Percentiles rank a stretch among this genome's conserved stretches.
Evolutionary conservation across 2,797 vertebrate species (phyloP).

Genomic region (Oreochromis mossambicus): DNA sequence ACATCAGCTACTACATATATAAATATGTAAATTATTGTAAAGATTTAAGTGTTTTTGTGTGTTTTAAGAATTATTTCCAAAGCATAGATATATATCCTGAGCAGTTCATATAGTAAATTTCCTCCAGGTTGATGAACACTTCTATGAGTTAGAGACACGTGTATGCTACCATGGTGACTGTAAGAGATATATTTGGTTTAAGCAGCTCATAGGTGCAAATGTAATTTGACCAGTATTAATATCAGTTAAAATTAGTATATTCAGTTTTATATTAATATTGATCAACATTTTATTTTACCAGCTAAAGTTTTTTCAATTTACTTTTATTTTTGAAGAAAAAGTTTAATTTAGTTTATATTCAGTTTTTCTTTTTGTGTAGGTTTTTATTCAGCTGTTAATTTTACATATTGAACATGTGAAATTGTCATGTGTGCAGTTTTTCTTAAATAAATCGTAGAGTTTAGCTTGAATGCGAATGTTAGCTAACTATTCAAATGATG

Average conservation of each 20-base stretch:
- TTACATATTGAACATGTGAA: background rate
- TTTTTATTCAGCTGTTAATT: background rate
- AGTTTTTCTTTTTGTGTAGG: background rate
- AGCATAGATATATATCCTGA: background rate
- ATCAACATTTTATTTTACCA: background rate
- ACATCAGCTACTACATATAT: background rate
- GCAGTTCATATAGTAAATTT: background rate
- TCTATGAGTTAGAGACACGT: fast-evolving
- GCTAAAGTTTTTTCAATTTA: background rate
- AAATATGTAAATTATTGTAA: background rate
- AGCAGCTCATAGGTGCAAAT: background rate
- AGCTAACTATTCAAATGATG: background rate
- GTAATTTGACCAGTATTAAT: background rate
- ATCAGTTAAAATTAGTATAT: background rate
- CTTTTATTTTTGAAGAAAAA: background rate
- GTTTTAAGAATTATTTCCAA: background rate
- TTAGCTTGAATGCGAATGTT: background rate
- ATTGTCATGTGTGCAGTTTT: background rate
- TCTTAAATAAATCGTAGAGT: background rate
- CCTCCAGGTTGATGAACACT: background rate
- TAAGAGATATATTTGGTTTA: background rate
- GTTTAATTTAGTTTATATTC: background rate
- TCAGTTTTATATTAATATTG: background rate
- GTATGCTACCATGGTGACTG: background rate
- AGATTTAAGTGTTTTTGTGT: background rate